These are phyloP conservation scores for Scalopus aquaticus DNA, from an alignment of 2,113 vertebrate genomes.

Conservation along the genomic window DNA sequence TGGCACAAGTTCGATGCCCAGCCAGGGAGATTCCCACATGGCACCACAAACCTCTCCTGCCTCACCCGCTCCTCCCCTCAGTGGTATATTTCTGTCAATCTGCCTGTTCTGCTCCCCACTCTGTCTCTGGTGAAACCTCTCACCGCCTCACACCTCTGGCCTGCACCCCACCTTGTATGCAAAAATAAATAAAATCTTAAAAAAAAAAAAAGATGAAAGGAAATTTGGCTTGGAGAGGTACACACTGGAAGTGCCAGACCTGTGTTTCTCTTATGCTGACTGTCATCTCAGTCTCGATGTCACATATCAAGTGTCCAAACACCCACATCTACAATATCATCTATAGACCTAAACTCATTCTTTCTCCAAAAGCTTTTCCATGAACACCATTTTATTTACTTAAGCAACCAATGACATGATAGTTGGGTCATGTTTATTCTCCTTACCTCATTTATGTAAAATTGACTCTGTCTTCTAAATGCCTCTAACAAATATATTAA, in stretches of 20 bases:
- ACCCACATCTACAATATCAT: neutral
- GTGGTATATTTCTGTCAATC: too few species aligned
- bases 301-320: neutral
- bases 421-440: neutral
- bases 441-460: neutral
- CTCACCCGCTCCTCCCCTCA: too few species aligned
- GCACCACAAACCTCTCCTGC: too few species aligned
- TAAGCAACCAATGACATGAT: neutral
- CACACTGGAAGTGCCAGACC: neutral
- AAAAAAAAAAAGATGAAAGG: conserved; percentile 4
- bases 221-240: neutral
- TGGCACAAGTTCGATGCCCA: too few species aligned
- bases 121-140: too few species aligned
- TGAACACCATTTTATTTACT: neutral
- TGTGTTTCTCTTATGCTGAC: neutral
- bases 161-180: too few species aligned
- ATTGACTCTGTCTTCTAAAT: neutral
- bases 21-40: too few species aligned
- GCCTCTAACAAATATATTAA: neutral
- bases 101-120: too few species aligned
- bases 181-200: too few species aligned
- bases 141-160: too few species aligned
- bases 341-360: neutral
- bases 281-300: neutral
- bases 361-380: neutral